Evolutionary conservation across 30 jellyfish, hydroid and myxozoan species (phyloP).

Genomic region (Hydra vulgaris): DNA sequence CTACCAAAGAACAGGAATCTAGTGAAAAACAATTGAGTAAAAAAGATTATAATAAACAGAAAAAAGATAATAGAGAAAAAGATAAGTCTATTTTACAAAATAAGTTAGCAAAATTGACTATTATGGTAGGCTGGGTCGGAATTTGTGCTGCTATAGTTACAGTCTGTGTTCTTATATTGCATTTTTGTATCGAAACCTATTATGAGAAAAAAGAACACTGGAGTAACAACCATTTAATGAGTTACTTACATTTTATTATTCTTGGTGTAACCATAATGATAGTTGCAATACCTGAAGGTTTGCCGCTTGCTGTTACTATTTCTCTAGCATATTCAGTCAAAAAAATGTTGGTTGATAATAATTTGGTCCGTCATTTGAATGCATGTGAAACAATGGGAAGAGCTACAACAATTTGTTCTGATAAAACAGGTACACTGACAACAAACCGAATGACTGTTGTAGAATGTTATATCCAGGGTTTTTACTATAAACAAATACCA

Average conservation of each 20-base stretch:
- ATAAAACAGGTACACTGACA: slow-evolving; percentile 96
- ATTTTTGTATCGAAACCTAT: slow-evolving; percentile 65
- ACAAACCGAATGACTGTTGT: slow-evolving; percentile 99
- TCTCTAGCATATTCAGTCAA: slow-evolving; percentile 94
- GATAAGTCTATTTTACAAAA: slow-evolving; percentile 84
- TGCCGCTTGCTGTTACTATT: slow-evolving; percentile 98
- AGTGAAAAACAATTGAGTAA: slow-evolving; percentile 23
- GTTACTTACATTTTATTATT: slow-evolving; percentile 58
- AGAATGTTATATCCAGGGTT: slow-evolving; percentile 50
- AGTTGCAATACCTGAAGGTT: slow-evolving; percentile 99
- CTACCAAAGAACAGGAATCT: slow-evolving; percentile 16
- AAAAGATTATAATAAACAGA: background rate
- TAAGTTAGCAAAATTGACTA: slow-evolving; percentile 85
- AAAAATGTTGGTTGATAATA: slow-evolving; percentile 90
- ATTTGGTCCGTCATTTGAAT: slow-evolving; percentile 90
- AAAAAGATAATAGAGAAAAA: slow-evolving; percentile 5
- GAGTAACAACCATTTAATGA: slow-evolving; percentile 56
- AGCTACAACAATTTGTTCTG: slow-evolving; percentile 99
- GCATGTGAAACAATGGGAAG: slow-evolving; percentile 99
- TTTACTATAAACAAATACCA: slow-evolving; percentile 40
- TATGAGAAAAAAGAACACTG: slow-evolving; percentile 43
- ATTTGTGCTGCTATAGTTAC: slow-evolving; percentile 84
- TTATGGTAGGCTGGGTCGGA: slow-evolving; percentile 89
- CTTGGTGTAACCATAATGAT: slow-evolving; percentile 90
- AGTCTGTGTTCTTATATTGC: slow-evolving; percentile 50